phyloP scores from a whole-genome alignment of 2,888 invertebrate species.

The Sycophila texana region DNA sequence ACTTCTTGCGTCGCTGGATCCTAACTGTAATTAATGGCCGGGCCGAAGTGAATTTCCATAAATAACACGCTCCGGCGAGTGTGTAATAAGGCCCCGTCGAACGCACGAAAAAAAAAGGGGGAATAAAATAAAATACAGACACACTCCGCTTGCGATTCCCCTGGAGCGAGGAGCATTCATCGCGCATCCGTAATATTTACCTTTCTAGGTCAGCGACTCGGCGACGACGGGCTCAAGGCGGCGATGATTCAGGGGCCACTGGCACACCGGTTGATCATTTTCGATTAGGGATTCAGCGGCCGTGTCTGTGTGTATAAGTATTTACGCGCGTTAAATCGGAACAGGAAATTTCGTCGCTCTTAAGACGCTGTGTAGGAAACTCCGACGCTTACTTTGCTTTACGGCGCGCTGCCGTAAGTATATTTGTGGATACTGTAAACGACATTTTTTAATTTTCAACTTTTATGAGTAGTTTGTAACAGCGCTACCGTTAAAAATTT shows the following conservation, averaged over 20 bases:
- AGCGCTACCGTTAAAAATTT: too few relatives aligned
- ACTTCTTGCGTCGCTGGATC: slow-evolving; percentile 2
- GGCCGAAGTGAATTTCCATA: slow-evolving; percentile 46
- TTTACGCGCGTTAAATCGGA: too few relatives aligned
- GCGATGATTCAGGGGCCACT: slow-evolving; percentile 30
- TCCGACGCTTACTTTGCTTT: too few relatives aligned
- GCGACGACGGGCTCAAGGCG: not conserved
- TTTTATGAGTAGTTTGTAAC: too few relatives aligned
- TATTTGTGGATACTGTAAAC: too few relatives aligned
- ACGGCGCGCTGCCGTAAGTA: too few relatives aligned
- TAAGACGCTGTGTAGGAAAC: too few relatives aligned
- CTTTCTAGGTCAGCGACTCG: slow-evolving; percentile 42
- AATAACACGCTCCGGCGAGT: slow-evolving; percentile 43
- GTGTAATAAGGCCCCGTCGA: slow-evolving; percentile 40
- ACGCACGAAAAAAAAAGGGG: slow-evolving; percentile 1
- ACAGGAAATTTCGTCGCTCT: too few relatives aligned
- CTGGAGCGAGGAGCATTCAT: not conserved
- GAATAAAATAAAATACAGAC: not conserved
- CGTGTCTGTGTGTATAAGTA: too few relatives aligned
- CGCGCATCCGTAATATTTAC: slow-evolving; percentile 28
- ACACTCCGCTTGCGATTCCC: not conserved
- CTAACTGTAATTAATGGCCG: slow-evolving; percentile 48
- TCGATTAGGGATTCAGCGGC: not conserved
- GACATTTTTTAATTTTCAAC: too few relatives aligned
- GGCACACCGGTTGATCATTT: slow-evolving; percentile 2